A percentile compares a stretch with the other conserved stretches of the same genome.
These are phyloP conservation scores for Tubulanus polymorphus DNA, from an alignment of 2,888 invertebrate genomes.

Conservation along the genomic window DNA sequence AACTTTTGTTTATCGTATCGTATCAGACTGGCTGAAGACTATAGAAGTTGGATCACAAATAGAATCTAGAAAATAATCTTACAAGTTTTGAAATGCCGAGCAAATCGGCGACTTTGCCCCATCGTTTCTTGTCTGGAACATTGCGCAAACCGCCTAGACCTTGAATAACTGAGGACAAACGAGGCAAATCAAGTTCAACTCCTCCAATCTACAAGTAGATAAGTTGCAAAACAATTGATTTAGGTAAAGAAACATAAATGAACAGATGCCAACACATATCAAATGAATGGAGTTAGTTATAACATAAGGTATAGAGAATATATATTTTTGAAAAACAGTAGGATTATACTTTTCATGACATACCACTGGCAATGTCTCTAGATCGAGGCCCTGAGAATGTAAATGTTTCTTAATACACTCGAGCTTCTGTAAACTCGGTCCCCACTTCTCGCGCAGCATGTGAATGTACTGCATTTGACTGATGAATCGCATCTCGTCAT, in stretches of 20 bases:
- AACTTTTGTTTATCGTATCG: not conserved
- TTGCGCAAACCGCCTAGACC: conserved; percentile 79
- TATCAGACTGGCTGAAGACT: no score
- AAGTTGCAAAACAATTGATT: no score
- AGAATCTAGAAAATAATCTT: no score
- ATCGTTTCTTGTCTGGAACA: conserved; percentile 79
- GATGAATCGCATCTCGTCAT: conserved; percentile 80
- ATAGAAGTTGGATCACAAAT: no score
- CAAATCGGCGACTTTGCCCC: conserved; percentile 83
- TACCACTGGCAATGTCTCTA: conserved; percentile 75
- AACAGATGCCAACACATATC: no score
- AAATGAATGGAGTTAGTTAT: no score
- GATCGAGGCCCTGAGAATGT: conserved; percentile 69
- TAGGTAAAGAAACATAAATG: no score
- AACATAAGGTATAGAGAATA: no score
- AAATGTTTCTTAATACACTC: conserved; percentile 80
- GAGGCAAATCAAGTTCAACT: conserved; percentile 83
- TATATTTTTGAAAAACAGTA: no score
- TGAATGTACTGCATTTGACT: conserved; percentile 87
- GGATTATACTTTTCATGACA: no score
- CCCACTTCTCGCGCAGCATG: conserved; percentile 80
- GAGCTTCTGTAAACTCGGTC: conserved; percentile 77
- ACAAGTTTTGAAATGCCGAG: conserved; percentile 76
- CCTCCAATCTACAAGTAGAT: conserved; percentile 71
- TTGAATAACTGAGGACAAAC: conserved; percentile 80